Evolutionary conservation across 2,113 vertebrate species (phyloP).

Genomic region (Cyprinodon tularosa): DNA sequence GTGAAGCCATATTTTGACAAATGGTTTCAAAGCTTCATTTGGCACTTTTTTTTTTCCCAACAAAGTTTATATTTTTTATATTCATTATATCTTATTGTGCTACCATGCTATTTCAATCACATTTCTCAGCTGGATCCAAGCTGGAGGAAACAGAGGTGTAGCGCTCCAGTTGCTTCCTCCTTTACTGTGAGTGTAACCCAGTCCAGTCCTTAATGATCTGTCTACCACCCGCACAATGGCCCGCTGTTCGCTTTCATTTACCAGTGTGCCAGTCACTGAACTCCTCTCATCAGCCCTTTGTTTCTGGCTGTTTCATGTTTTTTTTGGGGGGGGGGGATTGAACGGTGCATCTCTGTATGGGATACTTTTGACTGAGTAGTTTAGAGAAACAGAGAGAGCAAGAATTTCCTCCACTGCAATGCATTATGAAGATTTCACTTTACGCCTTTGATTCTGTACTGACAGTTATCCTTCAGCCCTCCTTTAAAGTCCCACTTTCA

Average conservation of each 20-base stretch:
- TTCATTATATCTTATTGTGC: constrained; percentile 65
- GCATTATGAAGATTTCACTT: constrained; percentile 87
- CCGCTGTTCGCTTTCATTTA: constrained; percentile 78
- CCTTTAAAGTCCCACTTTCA: constrained; percentile 87
- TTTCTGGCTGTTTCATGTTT: constrained; percentile 78
- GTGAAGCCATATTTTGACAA: constrained; percentile 17
- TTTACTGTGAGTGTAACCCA: constrained; percentile 63
- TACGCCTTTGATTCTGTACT: constrained; percentile 82
- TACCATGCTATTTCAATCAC: constrained; percentile 66
- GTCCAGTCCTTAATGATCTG: constrained; percentile 79
- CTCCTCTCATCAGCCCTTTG: constrained; percentile 76
- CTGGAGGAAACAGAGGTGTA: constrained; percentile 53
- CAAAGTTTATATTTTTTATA: constrained; percentile 59
- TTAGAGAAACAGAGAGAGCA: constrained; percentile 63
- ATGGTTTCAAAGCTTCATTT: constrained; percentile 24
- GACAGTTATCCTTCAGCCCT: constrained; percentile 86
- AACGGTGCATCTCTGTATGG: constrained; percentile 72
- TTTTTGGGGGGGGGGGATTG: constrained; percentile 49
- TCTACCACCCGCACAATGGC: constrained; percentile 77
- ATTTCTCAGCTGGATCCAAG: constrained; percentile 70
- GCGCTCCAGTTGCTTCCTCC: constrained; percentile 60
- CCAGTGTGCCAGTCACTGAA: constrained; percentile 69
- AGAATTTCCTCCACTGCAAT: constrained; percentile 68
- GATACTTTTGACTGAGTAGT: constrained; percentile 71
- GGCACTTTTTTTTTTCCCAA: constrained; percentile 42